Evolutionary conservation across 2,888 invertebrate genomes (phyloP), one percentile per base, ranked within the genome.

Genomic region (Cosmorhoe ocellata): DNA sequence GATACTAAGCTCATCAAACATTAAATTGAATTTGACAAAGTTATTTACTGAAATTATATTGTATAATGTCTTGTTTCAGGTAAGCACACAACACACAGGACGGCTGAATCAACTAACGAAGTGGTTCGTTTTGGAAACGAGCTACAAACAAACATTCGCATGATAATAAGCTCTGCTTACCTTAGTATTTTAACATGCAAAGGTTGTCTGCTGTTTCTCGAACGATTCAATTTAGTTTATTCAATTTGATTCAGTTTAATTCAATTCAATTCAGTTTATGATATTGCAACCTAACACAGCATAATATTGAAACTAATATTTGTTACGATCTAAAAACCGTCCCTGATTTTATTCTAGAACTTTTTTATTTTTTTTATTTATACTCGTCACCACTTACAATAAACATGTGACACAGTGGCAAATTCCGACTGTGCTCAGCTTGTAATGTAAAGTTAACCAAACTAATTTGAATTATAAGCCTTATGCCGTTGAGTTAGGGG

Each of bases 401-500:
- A 42, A 42, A 48, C 31, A 36, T 26, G 36, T 48, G 42, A 37
- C 42, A 18, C 26, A 31, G 24, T 10, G 22, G 18, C 28, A 13
- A 30, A 42, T 37, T 43, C 12, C 11, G 31, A 37, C 37, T 41
- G 34, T 28, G 13, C 28, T 22, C 26, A 28, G 30, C 34, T 28
- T 11, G 22, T 11, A 40, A 13, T 33, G n/a, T 26, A 43, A 24
- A 39, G 38, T 49, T 27, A 26, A 11, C 26, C 11, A 28, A 45
- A 22, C 32, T 46, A n/a, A 52, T 47, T 34, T 14, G 11, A 34
- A 34, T 38, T 52, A 43, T 43, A 47, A 34, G 37, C 46, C 14
- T 51, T 51, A 46, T 33, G 18, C 38, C 46, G 27, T 46, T 43
- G 46, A 43, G 32, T 39, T 52, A 52, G 28, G 37, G 34, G 28